These are phyloP conservation scores for Plutella xylostella DNA, from an alignment of 2,888 invertebrate species.

Conservation along the genomic window DNA sequence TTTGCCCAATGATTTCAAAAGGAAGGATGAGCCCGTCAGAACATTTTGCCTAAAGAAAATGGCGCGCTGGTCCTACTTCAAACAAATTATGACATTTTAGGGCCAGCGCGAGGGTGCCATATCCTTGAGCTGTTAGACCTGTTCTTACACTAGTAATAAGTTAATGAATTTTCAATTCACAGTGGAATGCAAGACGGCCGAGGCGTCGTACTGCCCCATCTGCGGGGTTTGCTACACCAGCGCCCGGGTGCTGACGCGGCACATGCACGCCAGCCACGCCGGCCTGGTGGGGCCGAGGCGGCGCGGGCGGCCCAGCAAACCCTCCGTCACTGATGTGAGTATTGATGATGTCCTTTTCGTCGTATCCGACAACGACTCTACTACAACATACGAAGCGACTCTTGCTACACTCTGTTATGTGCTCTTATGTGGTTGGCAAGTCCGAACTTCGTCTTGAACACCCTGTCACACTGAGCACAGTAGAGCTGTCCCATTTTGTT, in stretches of 20 bases:
- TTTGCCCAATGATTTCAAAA: neutral
- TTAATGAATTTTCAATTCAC: conserved; percentile 13
- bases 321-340: neutral
- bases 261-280: conserved; percentile 46
- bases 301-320: conserved; percentile 53
- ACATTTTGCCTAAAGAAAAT: neutral
- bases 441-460: neutral
- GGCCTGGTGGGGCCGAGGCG: conserved; percentile 59
- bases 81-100: neutral
- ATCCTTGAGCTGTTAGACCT: neutral
- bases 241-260: conserved; percentile 40
- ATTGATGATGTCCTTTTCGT: no score
- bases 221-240: conserved; percentile 42
- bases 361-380: no score
- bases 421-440: neutral
- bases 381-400: no score
- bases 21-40: neutral
- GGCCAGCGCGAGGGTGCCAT: no score
- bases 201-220: conserved; percentile 42
- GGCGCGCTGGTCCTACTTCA: neutral
- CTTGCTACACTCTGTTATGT: no score
- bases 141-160: neutral
- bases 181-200: conserved; percentile 39
- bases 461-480: neutral
- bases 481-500: neutral